Evolutionary conservation across 2,797 vertebrate genomes (phyloP).

Genomic region (Babyrousa celebensis): DNA sequence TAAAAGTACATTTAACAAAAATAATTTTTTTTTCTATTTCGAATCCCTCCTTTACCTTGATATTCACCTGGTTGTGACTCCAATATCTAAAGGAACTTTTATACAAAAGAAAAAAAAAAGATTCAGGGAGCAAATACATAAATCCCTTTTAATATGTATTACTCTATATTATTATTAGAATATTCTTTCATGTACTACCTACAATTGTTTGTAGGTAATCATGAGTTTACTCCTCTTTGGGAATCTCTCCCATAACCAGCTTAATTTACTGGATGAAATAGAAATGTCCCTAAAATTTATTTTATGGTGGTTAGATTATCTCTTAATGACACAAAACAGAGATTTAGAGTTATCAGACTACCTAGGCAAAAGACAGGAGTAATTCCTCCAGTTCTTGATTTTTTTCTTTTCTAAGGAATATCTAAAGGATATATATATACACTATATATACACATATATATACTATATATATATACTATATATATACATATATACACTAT

Average conservation of each 20-base stretch:
- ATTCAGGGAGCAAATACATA: background rate
- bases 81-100: slow-evolving; percentile 47
- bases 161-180: slow-evolving; percentile 1
- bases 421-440: background rate
- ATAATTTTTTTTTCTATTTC: too few species aligned
- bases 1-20: too few species aligned
- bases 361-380: background rate
- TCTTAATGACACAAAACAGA: background rate
- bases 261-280: slow-evolving; percentile 48
- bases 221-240: background rate
- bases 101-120: background rate
- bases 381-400: background rate
- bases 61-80: too few species aligned
- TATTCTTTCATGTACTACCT: background rate
- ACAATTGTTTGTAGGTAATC: slow-evolving; percentile 33
- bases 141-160: background rate
- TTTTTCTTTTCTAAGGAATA: slow-evolving; percentile 13
- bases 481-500: background rate
- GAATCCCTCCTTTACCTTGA: too few species aligned
- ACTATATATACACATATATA: too few species aligned
- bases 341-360: background rate
- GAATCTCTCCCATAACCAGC: background rate
- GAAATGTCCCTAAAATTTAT: slow-evolving; percentile 25
- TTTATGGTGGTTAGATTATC: background rate
- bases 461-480: too few species aligned